Evolutionary conservation across 2,113 vertebrate genomes (phyloP).

Genomic region (Vanacampus margaritifer): DNA sequence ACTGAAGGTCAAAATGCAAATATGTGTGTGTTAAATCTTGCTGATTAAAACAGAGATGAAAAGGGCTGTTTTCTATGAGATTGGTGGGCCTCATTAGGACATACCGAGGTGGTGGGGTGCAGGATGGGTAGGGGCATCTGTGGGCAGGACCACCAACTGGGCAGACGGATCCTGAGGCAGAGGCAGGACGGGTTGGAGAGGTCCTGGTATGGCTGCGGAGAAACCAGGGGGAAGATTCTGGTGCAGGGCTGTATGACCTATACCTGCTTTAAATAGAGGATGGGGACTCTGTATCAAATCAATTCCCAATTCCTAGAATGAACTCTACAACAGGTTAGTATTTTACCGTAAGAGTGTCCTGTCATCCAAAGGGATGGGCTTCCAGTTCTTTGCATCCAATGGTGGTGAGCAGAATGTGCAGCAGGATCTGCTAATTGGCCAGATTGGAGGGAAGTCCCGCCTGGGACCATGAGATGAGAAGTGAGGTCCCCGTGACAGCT

Average conservation of each 20-base stretch:
- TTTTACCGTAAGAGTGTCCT: slow-evolving; percentile 87
- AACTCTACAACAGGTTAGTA: not conserved
- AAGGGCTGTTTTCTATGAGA: not conserved
- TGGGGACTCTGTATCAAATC: not conserved
- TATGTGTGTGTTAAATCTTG: not conserved
- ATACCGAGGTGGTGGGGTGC: slow-evolving; percentile 85
- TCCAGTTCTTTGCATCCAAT: slow-evolving; percentile 93
- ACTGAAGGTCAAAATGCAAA: slow-evolving; percentile 39
- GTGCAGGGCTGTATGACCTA: slow-evolving; percentile 88
- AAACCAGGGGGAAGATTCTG: slow-evolving; percentile 94
- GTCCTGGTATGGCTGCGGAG: slow-evolving; percentile 85
- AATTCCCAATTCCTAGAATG: not conserved
- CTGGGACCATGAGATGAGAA: slow-evolving; percentile 87
- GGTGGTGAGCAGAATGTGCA: slow-evolving; percentile 84
- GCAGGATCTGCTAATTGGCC: slow-evolving; percentile 84
- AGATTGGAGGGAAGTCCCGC: slow-evolving; percentile 82
- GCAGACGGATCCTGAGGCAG: slow-evolving; percentile 86
- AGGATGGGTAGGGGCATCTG: slow-evolving; percentile 81
- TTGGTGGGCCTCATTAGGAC: not conserved
- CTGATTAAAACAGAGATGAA: not conserved
- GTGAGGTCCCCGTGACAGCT: slow-evolving; percentile 88
- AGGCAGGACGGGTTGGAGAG: slow-evolving; percentile 90
- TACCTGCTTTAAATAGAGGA: slow-evolving; percentile 69
- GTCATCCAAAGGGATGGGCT: slow-evolving; percentile 97
- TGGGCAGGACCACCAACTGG: slow-evolving; percentile 90